phyloP scores from a whole-genome alignment of 1,140 invertebrate species.

The Anthonomus grandis region DNA sequence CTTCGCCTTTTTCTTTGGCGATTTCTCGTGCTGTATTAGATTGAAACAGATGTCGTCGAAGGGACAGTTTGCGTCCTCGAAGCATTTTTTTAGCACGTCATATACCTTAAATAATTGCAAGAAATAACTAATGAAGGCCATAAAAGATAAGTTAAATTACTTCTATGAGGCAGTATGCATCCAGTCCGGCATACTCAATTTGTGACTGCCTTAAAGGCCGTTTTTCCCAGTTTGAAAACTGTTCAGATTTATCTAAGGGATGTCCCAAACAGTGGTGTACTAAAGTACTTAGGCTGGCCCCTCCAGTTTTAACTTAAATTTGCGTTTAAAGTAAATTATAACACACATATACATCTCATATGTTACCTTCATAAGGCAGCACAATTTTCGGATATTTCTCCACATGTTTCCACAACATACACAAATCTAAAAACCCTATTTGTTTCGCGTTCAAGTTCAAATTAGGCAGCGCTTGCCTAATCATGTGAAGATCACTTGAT shows the following conservation, averaged over 20 bases:
- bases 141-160: slow-evolving; percentile 10
- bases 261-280: slow-evolving; percentile 69
- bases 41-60: slow-evolving; percentile 60
- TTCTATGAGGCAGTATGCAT: slow-evolving; percentile 76
- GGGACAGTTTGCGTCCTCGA: slow-evolving; percentile 53
- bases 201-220: slow-evolving; percentile 73
- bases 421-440: slow-evolving; percentile 54
- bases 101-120: slow-evolving; percentile 53
- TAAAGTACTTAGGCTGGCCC: slow-evolving; percentile 63
- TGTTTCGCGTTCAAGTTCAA: slow-evolving; percentile 50
- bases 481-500: slow-evolving; percentile 56
- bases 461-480: slow-evolving; percentile 54
- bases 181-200: slow-evolving; percentile 76
- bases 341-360: no score
- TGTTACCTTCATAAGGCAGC: slow-evolving; percentile 51
- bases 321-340: not conserved
- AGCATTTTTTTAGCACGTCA: slow-evolving; percentile 54
- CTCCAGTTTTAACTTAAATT: slow-evolving; percentile 36
- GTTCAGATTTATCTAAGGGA: slow-evolving; percentile 74
- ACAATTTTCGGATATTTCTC: slow-evolving; percentile 51
- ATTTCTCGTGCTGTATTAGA: slow-evolving; percentile 51
- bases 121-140: not conserved
- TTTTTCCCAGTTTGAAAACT: slow-evolving; percentile 85
- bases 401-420: slow-evolving; percentile 54
- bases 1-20: slow-evolving; percentile 48